phyloP scores from a whole-genome alignment of 53 echinoderm and acorn worm genomes.

The Paelopatides confundens region DNA sequence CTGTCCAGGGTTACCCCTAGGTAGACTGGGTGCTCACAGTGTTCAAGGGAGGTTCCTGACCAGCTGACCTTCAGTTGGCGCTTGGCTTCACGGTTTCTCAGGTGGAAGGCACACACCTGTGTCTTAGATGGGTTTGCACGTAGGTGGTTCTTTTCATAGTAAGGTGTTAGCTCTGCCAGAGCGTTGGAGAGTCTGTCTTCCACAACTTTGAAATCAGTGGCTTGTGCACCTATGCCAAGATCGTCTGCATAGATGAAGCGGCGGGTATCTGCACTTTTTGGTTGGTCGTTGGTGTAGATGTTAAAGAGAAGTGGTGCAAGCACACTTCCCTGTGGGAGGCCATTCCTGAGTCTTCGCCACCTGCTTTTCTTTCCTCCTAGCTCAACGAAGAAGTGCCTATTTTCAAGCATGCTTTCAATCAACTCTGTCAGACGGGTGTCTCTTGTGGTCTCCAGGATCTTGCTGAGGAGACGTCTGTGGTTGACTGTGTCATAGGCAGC shows the following conservation, averaged over 20 bases:
- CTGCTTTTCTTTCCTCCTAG: conserved; percentile 56
- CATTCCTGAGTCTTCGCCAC: conserved; percentile 61
- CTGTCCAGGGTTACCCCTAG: conserved; percentile 56
- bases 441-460: conserved; percentile 49
- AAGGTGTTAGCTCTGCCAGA: too few relatives aligned
- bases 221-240: conserved; percentile 56
- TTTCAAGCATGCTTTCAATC: conserved; percentile 52
- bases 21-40: conserved; percentile 47
- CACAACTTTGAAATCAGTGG: neutral
- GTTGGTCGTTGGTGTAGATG: conserved; percentile 67
- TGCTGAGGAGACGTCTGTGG: conserved; percentile 64
- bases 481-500: too few relatives aligned
- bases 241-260: conserved; percentile 65
- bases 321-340: too few relatives aligned
- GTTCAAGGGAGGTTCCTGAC: conserved; percentile 19
- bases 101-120: conserved; percentile 64
- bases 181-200: neutral
- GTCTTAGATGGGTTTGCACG: conserved; percentile 52
- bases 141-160: conserved; percentile 58
- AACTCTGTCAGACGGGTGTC: conserved; percentile 64
- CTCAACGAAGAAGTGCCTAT: conserved; percentile 69
- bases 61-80: conserved; percentile 25
- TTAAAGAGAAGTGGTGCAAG: conserved; percentile 71
- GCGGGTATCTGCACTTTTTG: conserved; percentile 37
- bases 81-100: conserved; percentile 53